These are phyloP conservation scores for Meloidogyne floridensis DNA, from an alignment of 1,140 invertebrate genomes.

Conservation along the genomic window DNA sequence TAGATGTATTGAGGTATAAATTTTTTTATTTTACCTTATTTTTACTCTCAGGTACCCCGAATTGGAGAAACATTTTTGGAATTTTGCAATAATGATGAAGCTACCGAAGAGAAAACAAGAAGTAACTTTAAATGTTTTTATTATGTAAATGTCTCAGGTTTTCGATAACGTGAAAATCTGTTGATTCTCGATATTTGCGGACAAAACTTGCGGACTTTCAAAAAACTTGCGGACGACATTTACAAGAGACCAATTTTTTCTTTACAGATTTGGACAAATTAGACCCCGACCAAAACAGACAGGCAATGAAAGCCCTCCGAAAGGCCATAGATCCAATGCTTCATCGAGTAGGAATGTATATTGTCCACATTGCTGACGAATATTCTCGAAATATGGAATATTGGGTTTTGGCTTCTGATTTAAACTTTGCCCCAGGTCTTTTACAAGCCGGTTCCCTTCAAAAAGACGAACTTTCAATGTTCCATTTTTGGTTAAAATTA, in stretches of 20 bases:
- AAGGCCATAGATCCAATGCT: conserved; percentile 22
- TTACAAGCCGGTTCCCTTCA: background rate
- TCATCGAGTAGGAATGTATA: conserved; percentile 13
- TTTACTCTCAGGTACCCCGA: conserved; percentile 13
- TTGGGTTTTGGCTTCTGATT: conserved; percentile 26
- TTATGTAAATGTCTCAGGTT: background rate
- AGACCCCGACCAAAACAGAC: conserved; percentile 4
- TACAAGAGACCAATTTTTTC: background rate
- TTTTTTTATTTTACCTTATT: background rate
- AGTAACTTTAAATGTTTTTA: conserved; percentile 16
- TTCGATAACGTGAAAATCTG: background rate
- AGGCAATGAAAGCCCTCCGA: conserved; percentile 13
- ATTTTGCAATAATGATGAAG: conserved; percentile 11
- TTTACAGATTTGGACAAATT: conserved; percentile 16
- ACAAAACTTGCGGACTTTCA: background rate
- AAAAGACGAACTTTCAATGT: conserved; percentile 32
- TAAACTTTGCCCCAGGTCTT: conserved; percentile 11
- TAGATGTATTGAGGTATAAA: conserved; percentile 17
- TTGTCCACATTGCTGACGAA: conserved; percentile 31
- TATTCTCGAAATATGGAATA: conserved; percentile 24
- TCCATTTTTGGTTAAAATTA: conserved; percentile 27
- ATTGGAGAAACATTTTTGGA: conserved; percentile 27
- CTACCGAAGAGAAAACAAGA: background rate
- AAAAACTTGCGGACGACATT: too few species aligned
- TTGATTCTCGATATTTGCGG: too few species aligned